Evolutionary conservation across 2,888 invertebrate genomes (phyloP).

Genomic region (Plemyria rubiginata): DNA sequence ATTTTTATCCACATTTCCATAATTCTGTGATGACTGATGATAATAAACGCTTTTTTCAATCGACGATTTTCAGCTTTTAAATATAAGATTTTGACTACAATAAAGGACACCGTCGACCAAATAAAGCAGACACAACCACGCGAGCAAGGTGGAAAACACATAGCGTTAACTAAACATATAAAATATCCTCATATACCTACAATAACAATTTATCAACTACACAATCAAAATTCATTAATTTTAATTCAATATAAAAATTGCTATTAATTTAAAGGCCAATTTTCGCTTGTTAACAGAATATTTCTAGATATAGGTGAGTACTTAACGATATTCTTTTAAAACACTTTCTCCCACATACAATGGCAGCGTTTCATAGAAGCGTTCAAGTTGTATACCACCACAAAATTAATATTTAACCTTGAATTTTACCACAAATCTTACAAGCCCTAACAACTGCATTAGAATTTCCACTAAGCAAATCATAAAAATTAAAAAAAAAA

Average conservation of each 20-base stretch:
- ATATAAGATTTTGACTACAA: conserved; percentile 7
- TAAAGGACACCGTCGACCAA: conserved; percentile 24
- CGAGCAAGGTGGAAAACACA: conserved; percentile 24
- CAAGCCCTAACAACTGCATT: not conserved
- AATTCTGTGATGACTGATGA: conserved; percentile 9
- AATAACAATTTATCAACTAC: not conserved
- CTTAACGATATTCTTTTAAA: too few species aligned
- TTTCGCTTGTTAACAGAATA: too few species aligned
- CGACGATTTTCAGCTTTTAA: conserved; percentile 14
- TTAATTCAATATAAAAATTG: not conserved
- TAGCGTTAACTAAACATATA: not conserved
- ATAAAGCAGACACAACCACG: conserved; percentile 17
- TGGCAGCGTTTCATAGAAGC: too few species aligned
- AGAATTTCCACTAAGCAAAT: not conserved
- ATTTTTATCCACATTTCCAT: conserved; percentile 19
- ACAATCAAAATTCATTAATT: not conserved
- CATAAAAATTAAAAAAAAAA: not conserved
- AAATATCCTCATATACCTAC: not conserved
- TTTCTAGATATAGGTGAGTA: too few species aligned
- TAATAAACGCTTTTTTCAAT: conserved; percentile 6
- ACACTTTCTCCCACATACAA: too few species aligned
- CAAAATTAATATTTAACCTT: too few species aligned
- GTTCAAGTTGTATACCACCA: too few species aligned
- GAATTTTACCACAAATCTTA: not conserved
- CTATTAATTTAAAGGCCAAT: not conserved